Evolutionary conservation across 2,888 invertebrate species (phyloP).

Genomic region (Tortricodes alternella): DNA sequence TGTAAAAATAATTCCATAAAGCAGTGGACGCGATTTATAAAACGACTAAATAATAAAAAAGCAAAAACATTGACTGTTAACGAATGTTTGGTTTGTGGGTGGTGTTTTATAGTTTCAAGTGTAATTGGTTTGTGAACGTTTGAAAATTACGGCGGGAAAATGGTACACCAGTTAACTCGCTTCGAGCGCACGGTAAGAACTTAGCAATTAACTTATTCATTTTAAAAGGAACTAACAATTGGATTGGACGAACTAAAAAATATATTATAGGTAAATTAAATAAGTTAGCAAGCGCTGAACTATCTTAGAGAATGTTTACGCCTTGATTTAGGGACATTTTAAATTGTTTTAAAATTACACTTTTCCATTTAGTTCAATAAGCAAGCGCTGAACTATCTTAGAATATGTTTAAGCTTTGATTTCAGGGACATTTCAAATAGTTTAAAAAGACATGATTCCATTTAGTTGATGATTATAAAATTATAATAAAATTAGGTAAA

Average conservation of each 20-base stretch:
- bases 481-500: no score
- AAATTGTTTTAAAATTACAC: no score
- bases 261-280: background rate
- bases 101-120: constrained; percentile 56
- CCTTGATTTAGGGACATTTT: no score
- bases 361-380: no score
- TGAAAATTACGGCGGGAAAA: constrained; percentile 63
- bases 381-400: no score
- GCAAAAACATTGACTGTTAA: constrained; percentile 11
- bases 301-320: no score
- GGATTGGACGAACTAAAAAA: background rate
- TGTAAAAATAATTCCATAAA: constrained; percentile 43
- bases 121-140: constrained; percentile 63
- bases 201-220: constrained; percentile 33
- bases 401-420: no score
- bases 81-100: constrained; percentile 37
- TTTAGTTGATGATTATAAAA: no score
- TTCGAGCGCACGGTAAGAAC: constrained; percentile 64
- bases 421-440: no score
- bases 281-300: no score
- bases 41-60: constrained; percentile 17
- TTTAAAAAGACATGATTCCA: no score
- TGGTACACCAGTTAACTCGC: constrained; percentile 57
- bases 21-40: constrained; percentile 31
- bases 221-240: background rate